Conservation (phyloP, 2,113 vertebrate species). For the Lophura nycthemera region DNA sequence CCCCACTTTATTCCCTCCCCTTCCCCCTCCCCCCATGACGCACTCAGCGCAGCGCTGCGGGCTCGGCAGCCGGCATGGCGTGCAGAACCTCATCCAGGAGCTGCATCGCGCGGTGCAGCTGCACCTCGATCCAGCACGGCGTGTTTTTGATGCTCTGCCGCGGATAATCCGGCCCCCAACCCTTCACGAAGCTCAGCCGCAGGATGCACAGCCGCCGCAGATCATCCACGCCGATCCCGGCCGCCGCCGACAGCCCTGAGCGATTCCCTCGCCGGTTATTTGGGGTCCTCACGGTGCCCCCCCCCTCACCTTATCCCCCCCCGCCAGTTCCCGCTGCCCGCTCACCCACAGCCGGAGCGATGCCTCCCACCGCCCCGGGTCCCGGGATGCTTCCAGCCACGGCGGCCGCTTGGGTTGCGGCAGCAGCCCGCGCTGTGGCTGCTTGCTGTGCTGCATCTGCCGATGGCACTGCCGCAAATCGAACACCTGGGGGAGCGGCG, state of each 20-base stretch:
- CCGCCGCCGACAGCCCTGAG: slow-evolving; percentile 76
- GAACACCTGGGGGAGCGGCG: slow-evolving; percentile 71
- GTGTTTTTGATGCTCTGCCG: slow-evolving; percentile 86
- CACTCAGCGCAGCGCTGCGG: slow-evolving; percentile 67
- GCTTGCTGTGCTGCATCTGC: slow-evolving; percentile 88
- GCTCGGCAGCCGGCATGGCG: slow-evolving; percentile 78
- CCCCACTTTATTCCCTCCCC: neutral
- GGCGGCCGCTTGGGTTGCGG: slow-evolving; percentile 64
- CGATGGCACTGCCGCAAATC: slow-evolving; percentile 86
- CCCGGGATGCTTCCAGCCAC: slow-evolving; percentile 78
- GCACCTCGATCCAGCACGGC: slow-evolving; percentile 86
- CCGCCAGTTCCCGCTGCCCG: no score
- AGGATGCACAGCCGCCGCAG: slow-evolving; percentile 82
- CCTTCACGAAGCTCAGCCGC: slow-evolving; percentile 84
- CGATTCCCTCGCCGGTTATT: accelerated
- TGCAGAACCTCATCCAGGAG: slow-evolving; percentile 86
- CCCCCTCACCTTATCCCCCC: no score
- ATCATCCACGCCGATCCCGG: slow-evolving; percentile 82
- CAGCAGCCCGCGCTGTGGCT: slow-evolving; percentile 54
- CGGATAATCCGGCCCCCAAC: slow-evolving; percentile 86
- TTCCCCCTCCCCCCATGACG: accelerated
- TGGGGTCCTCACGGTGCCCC: no score
- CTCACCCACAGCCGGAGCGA: slow-evolving; percentile 78
- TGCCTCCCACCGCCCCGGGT: slow-evolving; percentile 74
- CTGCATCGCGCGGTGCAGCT: slow-evolving; percentile 83